Evolutionary conservation across 2,888 invertebrate genomes (phyloP), one percentile per base, ranked within the genome.

Genomic region (Drymonia ruficornis): DNA sequence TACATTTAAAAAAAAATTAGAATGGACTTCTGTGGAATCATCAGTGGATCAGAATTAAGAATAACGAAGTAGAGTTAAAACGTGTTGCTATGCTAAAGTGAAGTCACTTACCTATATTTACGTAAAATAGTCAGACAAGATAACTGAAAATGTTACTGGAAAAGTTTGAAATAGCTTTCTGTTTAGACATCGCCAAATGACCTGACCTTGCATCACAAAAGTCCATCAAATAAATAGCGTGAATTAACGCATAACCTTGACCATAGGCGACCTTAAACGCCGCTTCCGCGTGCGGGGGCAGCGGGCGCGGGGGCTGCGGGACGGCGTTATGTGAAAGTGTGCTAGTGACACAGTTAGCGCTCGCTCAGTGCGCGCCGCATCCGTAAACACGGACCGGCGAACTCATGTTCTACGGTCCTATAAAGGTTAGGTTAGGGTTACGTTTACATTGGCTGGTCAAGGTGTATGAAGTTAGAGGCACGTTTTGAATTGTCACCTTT

Each of bases 201-300:
- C 13, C 23, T 19, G 23, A 44, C 13, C 19, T 44, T 23, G 18
- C 23, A 23, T 23, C 43, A 44, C 43, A 12, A 44, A 44, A 44
- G 43, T 23, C 16, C 9, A 40, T 23, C 48, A 36, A 49, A 48
- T 13, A 42, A 49, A 42, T 50, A 5, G 38, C 28, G 50, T 43
- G 31, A 49, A 51, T 56, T 54, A 66, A 66, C 71, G 59, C 68
- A 74, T 81, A 88, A 84, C 88, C 88, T 88, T 89, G 88, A 86
- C 87, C 81, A 78, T 75, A 28, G 44, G 67, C 70, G 75, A 76
- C 81, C 70, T 70, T 68, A 70, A 76, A 78, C 73, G 75, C 73
- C 68, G 70, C 78, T 76, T 78, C 70, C 76, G 74, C 63, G 66
- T 70, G 61, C 29, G 46, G 74, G 76, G 72, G 78, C 75, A 70